These are phyloP conservation scores for Gadopsis bispinosus DNA, from an alignment of 2,797 vertebrate species.

Conservation along the genomic window DNA sequence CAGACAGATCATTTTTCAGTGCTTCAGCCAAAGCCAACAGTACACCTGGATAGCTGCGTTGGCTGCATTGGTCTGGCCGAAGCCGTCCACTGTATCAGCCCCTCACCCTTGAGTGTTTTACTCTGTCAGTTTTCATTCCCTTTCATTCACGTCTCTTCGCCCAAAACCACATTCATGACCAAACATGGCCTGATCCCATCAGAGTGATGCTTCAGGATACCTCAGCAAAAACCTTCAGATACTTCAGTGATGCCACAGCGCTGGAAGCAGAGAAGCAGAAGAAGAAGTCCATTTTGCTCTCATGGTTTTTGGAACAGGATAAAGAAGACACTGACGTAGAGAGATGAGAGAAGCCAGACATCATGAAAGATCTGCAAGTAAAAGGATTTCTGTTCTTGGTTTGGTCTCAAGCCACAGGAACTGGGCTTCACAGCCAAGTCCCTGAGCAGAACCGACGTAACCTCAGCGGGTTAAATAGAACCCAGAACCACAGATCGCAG, in stretches of 20 bases:
- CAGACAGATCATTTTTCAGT: constrained; percentile 44
- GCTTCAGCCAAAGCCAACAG: constrained; percentile 27
- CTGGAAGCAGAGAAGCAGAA: constrained; percentile 30
- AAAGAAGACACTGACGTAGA: constrained; percentile 33
- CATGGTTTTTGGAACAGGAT: constrained; percentile 38
- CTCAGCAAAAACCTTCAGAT: constrained; percentile 50
- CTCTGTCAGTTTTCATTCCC: constrained; percentile 71
- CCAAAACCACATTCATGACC: constrained; percentile 72
- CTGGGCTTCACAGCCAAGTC: constrained; percentile 77
- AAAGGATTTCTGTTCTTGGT: constrained; percentile 60
- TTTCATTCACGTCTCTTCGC: constrained; percentile 57
- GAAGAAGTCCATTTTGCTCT: constrained; percentile 36
- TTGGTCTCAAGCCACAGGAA: constrained; percentile 72
- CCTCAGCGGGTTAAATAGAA: constrained; percentile 64
- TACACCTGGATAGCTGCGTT: constrained; percentile 37
- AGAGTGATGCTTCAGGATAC: constrained; percentile 58
- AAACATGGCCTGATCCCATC: constrained; percentile 71
- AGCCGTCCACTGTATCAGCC: constrained; percentile 39
- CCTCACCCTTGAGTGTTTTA: constrained; percentile 51
- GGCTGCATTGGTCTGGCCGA: constrained; percentile 29
- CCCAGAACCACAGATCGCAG: constrained; percentile 57
- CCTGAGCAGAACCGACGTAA: constrained; percentile 66
- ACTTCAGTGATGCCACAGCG: constrained; percentile 38
- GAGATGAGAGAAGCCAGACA: constrained; percentile 74
- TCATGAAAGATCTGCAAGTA: constrained; percentile 52